Conservation (phyloP, 2,888 invertebrate genomes). For the Colostygia pectinataria region DNA sequence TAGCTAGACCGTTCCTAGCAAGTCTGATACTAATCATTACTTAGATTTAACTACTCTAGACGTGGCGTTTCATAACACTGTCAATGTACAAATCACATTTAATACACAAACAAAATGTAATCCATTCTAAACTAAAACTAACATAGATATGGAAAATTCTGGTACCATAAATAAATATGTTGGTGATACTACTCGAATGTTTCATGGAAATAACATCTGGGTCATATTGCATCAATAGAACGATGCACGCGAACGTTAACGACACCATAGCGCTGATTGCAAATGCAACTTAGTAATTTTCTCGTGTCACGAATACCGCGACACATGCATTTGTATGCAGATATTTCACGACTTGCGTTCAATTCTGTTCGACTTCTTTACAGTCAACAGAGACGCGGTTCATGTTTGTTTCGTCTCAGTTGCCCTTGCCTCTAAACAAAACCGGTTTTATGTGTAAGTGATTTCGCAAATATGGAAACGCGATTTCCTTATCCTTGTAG, state of each 20-base stretch:
- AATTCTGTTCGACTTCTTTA: not conserved
- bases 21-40: slow-evolving; percentile 39
- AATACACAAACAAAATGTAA: not conserved
- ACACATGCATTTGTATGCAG: slow-evolving; percentile 39
- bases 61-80: slow-evolving; percentile 24
- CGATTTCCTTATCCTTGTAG: not conserved
- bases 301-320: slow-evolving; percentile 54
- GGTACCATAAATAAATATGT: slow-evolving; percentile 8
- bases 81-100: not conserved
- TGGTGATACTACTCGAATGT: slow-evolving; percentile 41
- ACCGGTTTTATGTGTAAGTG: not conserved
- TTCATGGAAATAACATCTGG: slow-evolving; percentile 69
- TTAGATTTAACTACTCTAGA: slow-evolving; percentile 37
- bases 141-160: slow-evolving; percentile 2
- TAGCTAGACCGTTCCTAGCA: slow-evolving; percentile 39
- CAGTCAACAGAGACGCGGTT: not conserved
- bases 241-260: slow-evolving; percentile 68
- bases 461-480: slow-evolving; percentile 8
- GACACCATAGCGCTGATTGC: slow-evolving; percentile 66
- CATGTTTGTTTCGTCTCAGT: not conserved
- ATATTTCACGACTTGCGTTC: slow-evolving; percentile 27
- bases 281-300: slow-evolving; percentile 64
- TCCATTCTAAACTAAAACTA: not conserved
- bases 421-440: not conserved
- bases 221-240: slow-evolving; percentile 74